Percentiles rank a stretch among this genome's conserved stretches.
phyloP scores from a whole-genome alignment of 2,797 vertebrate genomes.

The Podargus strigoides region DNA sequence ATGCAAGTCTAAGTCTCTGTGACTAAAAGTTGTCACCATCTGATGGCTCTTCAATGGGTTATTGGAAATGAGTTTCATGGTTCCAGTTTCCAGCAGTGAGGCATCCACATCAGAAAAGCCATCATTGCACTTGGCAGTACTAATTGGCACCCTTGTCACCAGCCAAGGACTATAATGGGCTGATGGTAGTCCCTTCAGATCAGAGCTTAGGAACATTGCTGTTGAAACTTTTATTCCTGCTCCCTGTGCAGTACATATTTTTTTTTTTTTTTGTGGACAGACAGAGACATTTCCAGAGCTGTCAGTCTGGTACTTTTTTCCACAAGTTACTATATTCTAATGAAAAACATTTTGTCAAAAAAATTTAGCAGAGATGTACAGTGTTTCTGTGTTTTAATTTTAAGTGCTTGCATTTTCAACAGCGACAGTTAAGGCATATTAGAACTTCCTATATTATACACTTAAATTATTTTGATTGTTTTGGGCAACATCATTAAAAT shows the following conservation, averaged over 20 bases:
- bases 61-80: conserved; percentile 61
- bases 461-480: not conserved
- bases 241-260: conserved; percentile 7
- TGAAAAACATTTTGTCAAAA: not conserved
- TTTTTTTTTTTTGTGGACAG: conserved; percentile 19
- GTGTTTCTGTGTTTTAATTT: not conserved
- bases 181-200: conserved; percentile 58
- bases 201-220: conserved; percentile 40
- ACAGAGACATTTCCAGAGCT: conserved; percentile 41
- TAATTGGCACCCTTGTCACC: conserved; percentile 61
- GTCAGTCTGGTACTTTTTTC: not conserved
- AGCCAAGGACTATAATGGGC: conserved; percentile 52
- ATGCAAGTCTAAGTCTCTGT: not conserved
- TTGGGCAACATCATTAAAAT: not conserved
- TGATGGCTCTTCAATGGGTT: conserved; percentile 30
- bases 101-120: conserved; percentile 45
- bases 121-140: conserved; percentile 45
- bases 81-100: conserved; percentile 46
- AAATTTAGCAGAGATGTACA: not conserved
- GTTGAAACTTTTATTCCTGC: conserved; percentile 40
- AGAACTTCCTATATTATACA: not conserved
- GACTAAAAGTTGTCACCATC: conserved; percentile 46
- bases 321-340: not conserved
- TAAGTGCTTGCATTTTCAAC: not conserved
- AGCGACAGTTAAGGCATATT: not conserved